These are phyloP conservation scores for Pristis pectinata DNA, from an alignment of 2,797 vertebrate genomes.

Conservation along the genomic window DNA sequence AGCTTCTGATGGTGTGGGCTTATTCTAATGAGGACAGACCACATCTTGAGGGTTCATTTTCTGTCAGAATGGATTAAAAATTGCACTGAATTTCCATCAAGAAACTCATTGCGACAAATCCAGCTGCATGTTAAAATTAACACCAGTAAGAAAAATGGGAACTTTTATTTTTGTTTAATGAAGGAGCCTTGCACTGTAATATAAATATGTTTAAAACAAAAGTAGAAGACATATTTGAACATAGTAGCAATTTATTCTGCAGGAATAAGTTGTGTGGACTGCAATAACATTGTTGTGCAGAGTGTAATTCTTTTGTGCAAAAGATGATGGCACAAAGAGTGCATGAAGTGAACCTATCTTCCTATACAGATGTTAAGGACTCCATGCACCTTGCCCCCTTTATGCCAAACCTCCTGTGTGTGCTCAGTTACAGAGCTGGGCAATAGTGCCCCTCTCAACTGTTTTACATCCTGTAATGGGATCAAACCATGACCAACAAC, in stretches of 20 bases:
- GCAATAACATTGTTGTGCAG: neutral
- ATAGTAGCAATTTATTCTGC: neutral
- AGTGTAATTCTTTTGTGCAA: neutral
- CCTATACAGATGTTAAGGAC: neutral
- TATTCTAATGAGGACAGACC: conserved; percentile 91
- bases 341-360: conserved; percentile 5
- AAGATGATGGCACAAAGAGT: neutral
- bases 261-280: neutral
- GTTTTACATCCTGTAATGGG: neutral
- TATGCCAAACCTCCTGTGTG: neutral
- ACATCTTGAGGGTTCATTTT: conserved; percentile 69
- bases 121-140: conserved; percentile 94
- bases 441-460: neutral
- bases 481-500: neutral
- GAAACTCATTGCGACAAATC: conserved; percentile 97
- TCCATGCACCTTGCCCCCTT: too few relatives aligned
- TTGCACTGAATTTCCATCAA: conserved; percentile 54
- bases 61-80: conserved; percentile 84
- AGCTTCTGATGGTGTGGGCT: conserved; percentile 65
- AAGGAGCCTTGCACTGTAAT: neutral
- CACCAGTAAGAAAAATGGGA: conserved; percentile 70
- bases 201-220: neutral
- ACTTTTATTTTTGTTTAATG: conserved; percentile 23
- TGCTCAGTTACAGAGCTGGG: neutral
- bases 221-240: neutral